A percentile compares a stretch with the other conserved stretches of the same genome.
phyloP scores from a whole-genome alignment of 2,888 invertebrate genomes.

The Urechis unicinctus region DNA sequence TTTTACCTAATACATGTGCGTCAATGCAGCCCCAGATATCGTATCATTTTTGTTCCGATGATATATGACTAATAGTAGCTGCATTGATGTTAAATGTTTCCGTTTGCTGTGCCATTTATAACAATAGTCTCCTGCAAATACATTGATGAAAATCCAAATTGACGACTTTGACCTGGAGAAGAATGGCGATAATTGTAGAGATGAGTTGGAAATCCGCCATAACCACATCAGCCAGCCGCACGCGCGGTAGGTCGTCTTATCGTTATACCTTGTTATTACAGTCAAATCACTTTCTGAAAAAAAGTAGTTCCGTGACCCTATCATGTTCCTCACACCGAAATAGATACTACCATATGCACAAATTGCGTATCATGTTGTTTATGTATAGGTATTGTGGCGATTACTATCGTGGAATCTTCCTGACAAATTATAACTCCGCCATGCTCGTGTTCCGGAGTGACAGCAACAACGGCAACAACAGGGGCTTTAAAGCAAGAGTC shows the following conservation, averaged over 20 bases:
- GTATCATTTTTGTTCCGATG: too few relatives aligned
- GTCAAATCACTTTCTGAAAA: background rate
- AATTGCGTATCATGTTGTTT: too few relatives aligned
- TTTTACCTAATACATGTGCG: too few relatives aligned
- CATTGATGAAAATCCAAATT: background rate
- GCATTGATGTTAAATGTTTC: too few relatives aligned
- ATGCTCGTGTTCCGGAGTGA: background rate
- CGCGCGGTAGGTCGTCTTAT: background rate
- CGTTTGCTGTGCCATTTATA: too few relatives aligned
- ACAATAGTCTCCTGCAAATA: background rate
- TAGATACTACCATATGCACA: too few relatives aligned
- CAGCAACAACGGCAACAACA: background rate
- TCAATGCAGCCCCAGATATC: too few relatives aligned
- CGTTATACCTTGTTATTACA: too few relatives aligned
- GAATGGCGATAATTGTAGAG: background rate
- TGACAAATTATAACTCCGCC: background rate
- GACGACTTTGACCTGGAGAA: background rate
- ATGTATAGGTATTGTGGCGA: background rate
- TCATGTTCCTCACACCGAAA: too few relatives aligned
- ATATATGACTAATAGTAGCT: too few relatives aligned
- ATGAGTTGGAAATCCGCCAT: background rate
- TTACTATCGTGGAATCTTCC: background rate
- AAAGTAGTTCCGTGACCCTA: too few relatives aligned
- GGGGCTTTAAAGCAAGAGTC: background rate
- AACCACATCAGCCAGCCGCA: background rate